A percentile compares a stretch with the other conserved stretches of the same genome.
phyloP scores from a whole-genome alignment of 2,888 invertebrate species.

The Odontocerum albicorne region DNA sequence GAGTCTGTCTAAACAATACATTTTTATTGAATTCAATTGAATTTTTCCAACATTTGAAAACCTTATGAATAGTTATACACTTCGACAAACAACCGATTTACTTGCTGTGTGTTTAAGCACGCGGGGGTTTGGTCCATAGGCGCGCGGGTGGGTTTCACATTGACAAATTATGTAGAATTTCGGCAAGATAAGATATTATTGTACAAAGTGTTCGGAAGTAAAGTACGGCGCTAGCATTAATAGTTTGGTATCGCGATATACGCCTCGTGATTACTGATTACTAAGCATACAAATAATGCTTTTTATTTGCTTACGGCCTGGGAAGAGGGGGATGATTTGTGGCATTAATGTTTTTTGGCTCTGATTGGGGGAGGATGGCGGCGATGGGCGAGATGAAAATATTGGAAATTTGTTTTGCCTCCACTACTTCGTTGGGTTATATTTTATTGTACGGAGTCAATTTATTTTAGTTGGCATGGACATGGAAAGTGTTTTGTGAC shows the following conservation, averaged over 20 bases:
- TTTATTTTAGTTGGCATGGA: no score
- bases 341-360: conserved; percentile 13
- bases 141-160: conserved; percentile 31
- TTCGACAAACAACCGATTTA: no score
- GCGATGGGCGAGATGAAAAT: not conserved
- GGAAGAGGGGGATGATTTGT: conserved; percentile 1
- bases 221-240: conserved; percentile 20
- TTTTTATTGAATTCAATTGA: no score
- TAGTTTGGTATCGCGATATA: conserved; percentile 15
- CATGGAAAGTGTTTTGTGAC: no score
- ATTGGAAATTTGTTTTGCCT: no score
- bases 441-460: no score
- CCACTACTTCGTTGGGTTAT: no score
- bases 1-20: no score
- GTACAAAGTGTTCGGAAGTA: conserved; percentile 13
- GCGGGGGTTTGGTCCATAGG: conserved; percentile 11
- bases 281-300: conserved; percentile 8
- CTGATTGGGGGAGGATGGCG: not conserved
- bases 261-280: conserved; percentile 7
- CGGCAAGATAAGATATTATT: conserved; percentile 19
- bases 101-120: no score
- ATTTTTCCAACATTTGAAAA: no score
- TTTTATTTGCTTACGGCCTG: conserved; percentile 7
- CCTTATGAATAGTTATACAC: no score
- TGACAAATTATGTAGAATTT: conserved; percentile 35